Conservation (phyloP, 2,113 vertebrate genomes). For the Toxotes chatareus region DNA sequence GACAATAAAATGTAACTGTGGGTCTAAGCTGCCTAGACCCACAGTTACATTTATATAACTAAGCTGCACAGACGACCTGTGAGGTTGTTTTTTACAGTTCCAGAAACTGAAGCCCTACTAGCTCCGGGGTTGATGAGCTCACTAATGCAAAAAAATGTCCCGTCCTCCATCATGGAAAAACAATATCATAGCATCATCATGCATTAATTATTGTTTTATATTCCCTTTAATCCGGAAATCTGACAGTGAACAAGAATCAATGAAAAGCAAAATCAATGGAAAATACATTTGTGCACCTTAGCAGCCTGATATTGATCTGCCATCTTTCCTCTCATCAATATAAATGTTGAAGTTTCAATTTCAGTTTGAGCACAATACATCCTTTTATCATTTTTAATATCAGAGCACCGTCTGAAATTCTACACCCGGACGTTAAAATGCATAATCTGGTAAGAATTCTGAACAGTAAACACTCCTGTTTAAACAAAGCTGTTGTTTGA, state of each 20-base stretch:
- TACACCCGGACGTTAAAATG: background rate
- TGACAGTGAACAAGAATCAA: slow-evolving; percentile 48
- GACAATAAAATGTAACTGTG: background rate
- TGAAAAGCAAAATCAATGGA: slow-evolving; percentile 52
- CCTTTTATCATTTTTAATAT: background rate
- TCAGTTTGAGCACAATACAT: background rate
- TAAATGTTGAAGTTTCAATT: slow-evolving; percentile 5
- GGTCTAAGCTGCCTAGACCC: background rate
- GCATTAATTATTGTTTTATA: slow-evolving; percentile 16
- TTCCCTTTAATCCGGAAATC: slow-evolving; percentile 29
- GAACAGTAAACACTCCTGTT: slow-evolving; percentile 20
- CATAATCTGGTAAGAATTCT: background rate
- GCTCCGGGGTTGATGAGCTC: slow-evolving; percentile 11
- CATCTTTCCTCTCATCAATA: slow-evolving; percentile 23
- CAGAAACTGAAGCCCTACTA: background rate
- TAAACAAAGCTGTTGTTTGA: slow-evolving; percentile 16
- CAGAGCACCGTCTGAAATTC: background rate
- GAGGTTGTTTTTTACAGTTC: background rate
- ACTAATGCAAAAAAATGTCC: background rate
- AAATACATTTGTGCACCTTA: slow-evolving; percentile 51
- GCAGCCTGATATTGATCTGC: slow-evolving; percentile 23
- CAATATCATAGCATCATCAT: slow-evolving; percentile 1
- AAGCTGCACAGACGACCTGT: background rate
- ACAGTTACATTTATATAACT: too few relatives aligned
- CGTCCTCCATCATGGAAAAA: background rate